Evolutionary conservation across 2,797 vertebrate species (phyloP).

Genomic region (Pogoniulus pusillus): DNA sequence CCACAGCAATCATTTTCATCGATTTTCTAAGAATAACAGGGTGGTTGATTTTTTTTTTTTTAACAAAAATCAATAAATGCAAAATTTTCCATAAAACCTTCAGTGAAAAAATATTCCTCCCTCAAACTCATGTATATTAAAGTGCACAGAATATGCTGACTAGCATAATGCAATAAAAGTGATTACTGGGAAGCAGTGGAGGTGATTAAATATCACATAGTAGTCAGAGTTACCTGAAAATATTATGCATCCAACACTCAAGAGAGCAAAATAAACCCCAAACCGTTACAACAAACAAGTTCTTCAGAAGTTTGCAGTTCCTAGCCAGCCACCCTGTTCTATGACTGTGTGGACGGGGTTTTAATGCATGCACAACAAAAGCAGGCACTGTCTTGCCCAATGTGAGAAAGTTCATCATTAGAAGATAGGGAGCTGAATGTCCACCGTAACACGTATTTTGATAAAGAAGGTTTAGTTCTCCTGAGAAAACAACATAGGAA

Average conservation of each 20-base stretch:
- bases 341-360: not conserved
- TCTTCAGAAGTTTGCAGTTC: not conserved
- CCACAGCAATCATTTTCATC: constrained; percentile 65
- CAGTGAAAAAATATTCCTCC: constrained; percentile 70
- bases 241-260: constrained; percentile 44
- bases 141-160: constrained; percentile 72
- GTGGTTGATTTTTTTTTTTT: constrained; percentile 23
- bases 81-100: constrained; percentile 72
- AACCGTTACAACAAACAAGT: constrained; percentile 7
- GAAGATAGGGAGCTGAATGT: constrained; percentile 43
- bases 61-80: constrained; percentile 72
- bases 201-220: constrained; percentile 73
- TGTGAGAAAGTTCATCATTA: constrained; percentile 61
- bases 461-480: constrained; percentile 55
- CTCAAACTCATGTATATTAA: constrained; percentile 78
- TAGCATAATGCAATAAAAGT: constrained; percentile 70
- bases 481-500: constrained; percentile 49
- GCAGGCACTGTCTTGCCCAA: not conserved
- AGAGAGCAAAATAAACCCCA: not conserved
- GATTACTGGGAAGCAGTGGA: constrained; percentile 64
- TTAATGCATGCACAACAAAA: constrained; percentile 43
- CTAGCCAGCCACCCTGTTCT: not conserved
- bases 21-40: constrained; percentile 66
- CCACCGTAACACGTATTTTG: constrained; percentile 51
- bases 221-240: constrained; percentile 66